Percentiles rank a stretch among this genome's conserved stretches.
Conservation (phyloP, 2,797 vertebrate genomes). For the Vipera ursinii region DNA sequence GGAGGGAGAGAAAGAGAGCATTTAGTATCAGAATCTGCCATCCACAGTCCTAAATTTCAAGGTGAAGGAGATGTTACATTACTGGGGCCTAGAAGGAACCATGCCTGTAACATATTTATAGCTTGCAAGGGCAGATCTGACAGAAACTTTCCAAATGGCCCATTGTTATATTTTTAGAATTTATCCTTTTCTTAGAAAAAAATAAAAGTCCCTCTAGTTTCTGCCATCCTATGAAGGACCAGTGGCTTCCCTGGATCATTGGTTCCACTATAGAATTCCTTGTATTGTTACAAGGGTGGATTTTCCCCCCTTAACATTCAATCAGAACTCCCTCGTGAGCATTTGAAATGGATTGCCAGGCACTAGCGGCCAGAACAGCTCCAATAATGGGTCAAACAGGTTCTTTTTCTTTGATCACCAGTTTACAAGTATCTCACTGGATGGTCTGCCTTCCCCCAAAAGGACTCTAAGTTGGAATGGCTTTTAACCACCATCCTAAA, state of each 20-base stretch:
- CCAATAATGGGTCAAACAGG: too few species aligned
- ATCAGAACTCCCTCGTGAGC: background rate
- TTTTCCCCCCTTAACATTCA: background rate
- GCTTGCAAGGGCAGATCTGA: background rate
- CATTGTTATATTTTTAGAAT: background rate
- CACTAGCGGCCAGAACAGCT: too few species aligned
- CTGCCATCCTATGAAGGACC: background rate
- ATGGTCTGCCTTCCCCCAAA: too few species aligned
- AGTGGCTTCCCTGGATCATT: background rate
- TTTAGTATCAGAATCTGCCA: background rate
- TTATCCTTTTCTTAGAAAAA: background rate
- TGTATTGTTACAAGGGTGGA: background rate
- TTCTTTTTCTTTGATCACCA: too few species aligned
- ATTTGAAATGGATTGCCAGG: background rate
- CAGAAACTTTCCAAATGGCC: background rate
- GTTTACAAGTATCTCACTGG: too few species aligned
- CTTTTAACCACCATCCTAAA: too few species aligned
- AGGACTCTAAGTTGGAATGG: too few species aligned
- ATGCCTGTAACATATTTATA: background rate
- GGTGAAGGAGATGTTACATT: background rate
- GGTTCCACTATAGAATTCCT: background rate
- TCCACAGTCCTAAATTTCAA: too few species aligned
- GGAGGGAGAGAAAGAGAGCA: accelerated
- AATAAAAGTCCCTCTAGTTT: background rate
- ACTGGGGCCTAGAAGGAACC: background rate